Conservation (phyloP, 1,140 invertebrate species). For the Drosophila triauraria region DNA sequence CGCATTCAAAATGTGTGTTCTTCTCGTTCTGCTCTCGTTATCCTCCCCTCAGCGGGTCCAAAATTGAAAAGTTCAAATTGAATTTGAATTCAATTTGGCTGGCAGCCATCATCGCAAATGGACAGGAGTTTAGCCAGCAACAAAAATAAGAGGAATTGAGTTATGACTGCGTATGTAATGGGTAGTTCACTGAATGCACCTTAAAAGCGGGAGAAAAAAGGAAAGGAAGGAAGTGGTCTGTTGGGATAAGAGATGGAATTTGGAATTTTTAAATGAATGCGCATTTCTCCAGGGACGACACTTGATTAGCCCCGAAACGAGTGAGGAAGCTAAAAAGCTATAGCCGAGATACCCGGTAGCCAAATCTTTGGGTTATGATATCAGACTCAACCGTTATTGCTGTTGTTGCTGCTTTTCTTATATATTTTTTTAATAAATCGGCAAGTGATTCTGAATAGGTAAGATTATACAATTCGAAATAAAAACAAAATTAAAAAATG, state of each 20-base stretch:
- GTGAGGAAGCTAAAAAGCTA: neutral
- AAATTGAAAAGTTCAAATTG: slow-evolving; percentile 85
- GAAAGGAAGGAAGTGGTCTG: neutral
- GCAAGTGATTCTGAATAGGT: too few relatives aligned
- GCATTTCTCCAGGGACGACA: slow-evolving; percentile 52
- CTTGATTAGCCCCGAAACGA: slow-evolving; percentile 40
- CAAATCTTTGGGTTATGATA: neutral
- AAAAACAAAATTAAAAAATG: too few relatives aligned
- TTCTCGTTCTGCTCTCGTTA: slow-evolving; percentile 27
- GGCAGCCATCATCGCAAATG: slow-evolving; percentile 59
- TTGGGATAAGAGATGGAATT: slow-evolving; percentile 25
- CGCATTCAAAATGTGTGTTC: slow-evolving; percentile 69
- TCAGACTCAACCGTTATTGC: too few relatives aligned
- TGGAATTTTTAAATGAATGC: slow-evolving; percentile 31
- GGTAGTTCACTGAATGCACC: slow-evolving; percentile 47
- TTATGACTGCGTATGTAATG: slow-evolving; percentile 76
- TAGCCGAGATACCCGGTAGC: neutral
- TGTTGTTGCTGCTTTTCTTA: too few relatives aligned
- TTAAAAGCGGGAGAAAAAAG: neutral
- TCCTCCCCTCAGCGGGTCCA: slow-evolving; percentile 27
- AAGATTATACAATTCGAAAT: too few relatives aligned
- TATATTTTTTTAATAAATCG: too few relatives aligned
- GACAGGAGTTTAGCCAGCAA: slow-evolving; percentile 46
- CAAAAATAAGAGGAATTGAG: slow-evolving; percentile 59
- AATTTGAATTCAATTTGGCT: slow-evolving; percentile 84